A percentile compares a stretch with the other conserved stretches of the same genome.
phyloP scores from a whole-genome alignment of 2,888 invertebrate genomes.

The Limulus polyphemus region DNA sequence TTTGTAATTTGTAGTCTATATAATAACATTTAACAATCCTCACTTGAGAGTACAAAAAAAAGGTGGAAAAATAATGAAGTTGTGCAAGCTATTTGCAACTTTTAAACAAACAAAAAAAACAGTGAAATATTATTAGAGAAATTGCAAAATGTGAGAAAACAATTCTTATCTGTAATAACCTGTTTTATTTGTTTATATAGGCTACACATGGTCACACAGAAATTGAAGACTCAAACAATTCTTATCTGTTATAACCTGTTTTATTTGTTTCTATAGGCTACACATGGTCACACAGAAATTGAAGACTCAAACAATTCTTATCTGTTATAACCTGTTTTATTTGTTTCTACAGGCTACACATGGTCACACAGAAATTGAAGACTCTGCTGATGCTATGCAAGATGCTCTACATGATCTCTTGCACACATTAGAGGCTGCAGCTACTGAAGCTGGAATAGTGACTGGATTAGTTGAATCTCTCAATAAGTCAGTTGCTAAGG shows the following conservation, averaged over 20 bases:
- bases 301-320: not conserved
- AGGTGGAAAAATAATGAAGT: not conserved
- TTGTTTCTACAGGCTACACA: conserved; percentile 49
- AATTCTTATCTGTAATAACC: not conserved
- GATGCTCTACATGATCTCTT: conserved; percentile 63
- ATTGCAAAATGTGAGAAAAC: too few relatives aligned
- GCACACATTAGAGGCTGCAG: conserved; percentile 62
- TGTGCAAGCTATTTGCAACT: not conserved
- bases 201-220: not conserved
- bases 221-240: not conserved
- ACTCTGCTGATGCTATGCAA: conserved; percentile 58
- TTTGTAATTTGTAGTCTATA: conserved; percentile 6
- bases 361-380: conserved; percentile 71
- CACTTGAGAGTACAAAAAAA: not conserved
- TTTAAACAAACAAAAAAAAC: not conserved
- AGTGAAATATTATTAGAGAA: too few relatives aligned
- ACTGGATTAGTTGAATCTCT: conserved; percentile 79
- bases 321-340: conserved; percentile 1
- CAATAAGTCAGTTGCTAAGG: conserved; percentile 68
- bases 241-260: not conserved
- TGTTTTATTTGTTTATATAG: not conserved
- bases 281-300: not conserved
- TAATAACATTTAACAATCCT: not conserved
- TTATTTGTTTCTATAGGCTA: not conserved
- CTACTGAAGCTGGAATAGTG: conserved; percentile 78